Evolutionary conservation across 2,797 vertebrate genomes (phyloP).

Genomic region (Crenuchus spilurus): DNA sequence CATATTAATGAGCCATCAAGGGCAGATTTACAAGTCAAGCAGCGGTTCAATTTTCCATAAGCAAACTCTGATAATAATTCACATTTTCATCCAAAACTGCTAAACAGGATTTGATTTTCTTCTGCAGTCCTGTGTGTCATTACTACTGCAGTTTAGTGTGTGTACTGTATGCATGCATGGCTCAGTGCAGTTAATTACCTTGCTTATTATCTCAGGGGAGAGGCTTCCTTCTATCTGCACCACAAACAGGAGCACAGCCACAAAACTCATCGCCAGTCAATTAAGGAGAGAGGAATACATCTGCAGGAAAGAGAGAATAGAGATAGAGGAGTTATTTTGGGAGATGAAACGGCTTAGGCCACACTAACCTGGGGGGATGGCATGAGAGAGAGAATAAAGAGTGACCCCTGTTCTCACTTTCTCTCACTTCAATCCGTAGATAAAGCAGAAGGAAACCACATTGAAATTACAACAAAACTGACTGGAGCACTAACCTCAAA

Average conservation of each 20-base stretch:
- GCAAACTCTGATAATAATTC: conserved; percentile 2
- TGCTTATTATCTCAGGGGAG: conserved; percentile 45
- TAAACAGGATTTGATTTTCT: conserved; percentile 21
- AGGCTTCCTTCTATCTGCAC: conserved; percentile 31
- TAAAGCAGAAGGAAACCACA: conserved; percentile 20
- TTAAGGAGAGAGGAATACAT: conserved; percentile 23
- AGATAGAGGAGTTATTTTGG: conserved; percentile 30
- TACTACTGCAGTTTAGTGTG: conserved; percentile 16
- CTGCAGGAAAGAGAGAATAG: background rate
- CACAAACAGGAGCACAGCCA: conserved; percentile 33
- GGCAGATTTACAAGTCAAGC: background rate
- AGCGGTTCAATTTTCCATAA: background rate
- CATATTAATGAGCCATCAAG: conserved; percentile 6
- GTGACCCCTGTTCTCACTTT: conserved; percentile 31
- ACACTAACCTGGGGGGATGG: conserved; percentile 17
- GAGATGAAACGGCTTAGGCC: conserved; percentile 14
- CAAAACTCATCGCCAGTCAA: conserved; percentile 32
- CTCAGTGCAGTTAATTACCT: conserved; percentile 48
- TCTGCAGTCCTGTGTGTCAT: conserved; percentile 11
- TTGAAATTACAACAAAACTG: conserved; percentile 6
- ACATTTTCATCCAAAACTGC: conserved; percentile 2
- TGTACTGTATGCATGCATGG: conserved; percentile 18
- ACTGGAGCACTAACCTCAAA: conserved; percentile 12
- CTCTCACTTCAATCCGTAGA: conserved; percentile 5
- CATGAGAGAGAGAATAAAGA: conserved; percentile 18